A percentile compares a stretch with the other conserved stretches of the same genome.
These are phyloP conservation scores for Mythimna albipuncta DNA, from an alignment of 2,888 invertebrate genomes.

Conservation along the genomic window DNA sequence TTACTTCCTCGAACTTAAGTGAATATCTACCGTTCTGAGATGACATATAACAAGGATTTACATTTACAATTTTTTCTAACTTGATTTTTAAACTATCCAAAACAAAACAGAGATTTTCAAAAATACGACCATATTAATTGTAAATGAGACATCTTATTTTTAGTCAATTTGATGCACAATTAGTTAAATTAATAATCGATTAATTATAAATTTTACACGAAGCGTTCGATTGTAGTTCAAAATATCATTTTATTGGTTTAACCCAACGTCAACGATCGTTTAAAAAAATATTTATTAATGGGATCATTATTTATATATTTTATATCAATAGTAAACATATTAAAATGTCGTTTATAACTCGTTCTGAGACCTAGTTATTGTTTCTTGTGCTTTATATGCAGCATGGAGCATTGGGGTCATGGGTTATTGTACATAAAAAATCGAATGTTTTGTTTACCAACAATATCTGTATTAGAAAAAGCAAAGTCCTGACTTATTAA, in stretches of 20 bases:
- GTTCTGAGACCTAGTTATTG: slow-evolving; percentile 9
- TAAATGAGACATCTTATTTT: not conserved
- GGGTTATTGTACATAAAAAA: too few relatives aligned
- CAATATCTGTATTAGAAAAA: too few relatives aligned
- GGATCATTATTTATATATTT: slow-evolving; percentile 3
- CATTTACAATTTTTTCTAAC: too few relatives aligned
- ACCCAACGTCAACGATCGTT: not conserved
- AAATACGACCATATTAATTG: not conserved
- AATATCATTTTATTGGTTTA: not conserved
- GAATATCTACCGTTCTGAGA: too few relatives aligned
- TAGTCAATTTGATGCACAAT: not conserved
- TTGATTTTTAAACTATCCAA: too few relatives aligned
- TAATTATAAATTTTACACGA: too few relatives aligned
- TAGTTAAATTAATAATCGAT: not conserved
- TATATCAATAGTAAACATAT: not conserved
- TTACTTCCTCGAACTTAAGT: too few relatives aligned
- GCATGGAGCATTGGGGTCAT: not conserved
- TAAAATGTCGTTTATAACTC: slow-evolving; percentile 2
- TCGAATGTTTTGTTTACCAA: too few relatives aligned
- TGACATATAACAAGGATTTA: too few relatives aligned
- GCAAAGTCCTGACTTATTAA: too few relatives aligned
- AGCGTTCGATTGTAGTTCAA: not conserved
- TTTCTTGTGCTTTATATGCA: not conserved
- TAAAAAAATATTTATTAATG: not conserved
- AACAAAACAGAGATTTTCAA: not conserved